phyloP scores from a whole-genome alignment of 2,888 invertebrate species.

The Platycheirus rosarum region DNA sequence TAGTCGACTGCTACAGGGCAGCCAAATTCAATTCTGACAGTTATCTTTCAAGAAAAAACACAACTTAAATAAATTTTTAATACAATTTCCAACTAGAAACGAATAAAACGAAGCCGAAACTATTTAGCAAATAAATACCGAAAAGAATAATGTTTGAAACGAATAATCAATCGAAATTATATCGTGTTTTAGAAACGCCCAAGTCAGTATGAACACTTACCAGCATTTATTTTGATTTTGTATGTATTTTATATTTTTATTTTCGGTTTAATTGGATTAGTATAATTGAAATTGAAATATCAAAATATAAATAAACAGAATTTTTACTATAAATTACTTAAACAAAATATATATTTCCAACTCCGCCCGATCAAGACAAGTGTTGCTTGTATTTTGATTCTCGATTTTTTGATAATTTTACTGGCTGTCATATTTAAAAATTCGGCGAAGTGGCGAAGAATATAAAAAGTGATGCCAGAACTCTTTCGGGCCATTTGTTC shows the following conservation, averaged over 20 bases:
- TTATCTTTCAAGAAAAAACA: slow-evolving; percentile 38
- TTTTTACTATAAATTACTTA: too few species aligned
- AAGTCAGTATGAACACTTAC: too few species aligned
- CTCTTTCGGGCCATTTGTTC: too few species aligned
- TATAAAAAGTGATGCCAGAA: slow-evolving; percentile 48
- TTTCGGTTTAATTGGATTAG: too few species aligned
- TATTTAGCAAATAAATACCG: too few species aligned
- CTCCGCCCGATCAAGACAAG: slow-evolving; percentile 35
- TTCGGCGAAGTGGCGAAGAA: slow-evolving; percentile 26
- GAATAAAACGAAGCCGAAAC: neutral
- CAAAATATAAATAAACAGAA: slow-evolving; percentile 57
- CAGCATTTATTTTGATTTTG: neutral
- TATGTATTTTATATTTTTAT: neutral
- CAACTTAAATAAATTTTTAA: neutral
- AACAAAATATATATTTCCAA: slow-evolving; percentile 1
- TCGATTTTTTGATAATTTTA: slow-evolving; percentile 44
- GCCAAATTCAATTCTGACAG: slow-evolving; percentile 64
- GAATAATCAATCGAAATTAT: too few species aligned
- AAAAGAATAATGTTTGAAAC: too few species aligned
- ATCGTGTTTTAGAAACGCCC: too few species aligned
- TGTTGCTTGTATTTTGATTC: slow-evolving; percentile 56
- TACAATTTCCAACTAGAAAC: neutral
- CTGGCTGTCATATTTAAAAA: slow-evolving; percentile 71
- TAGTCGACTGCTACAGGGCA: too few species aligned
- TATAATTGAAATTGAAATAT: too few species aligned